Evolutionary conservation across 2,888 invertebrate genomes (phyloP), one percentile per base, ranked within the genome.

Genomic region (Ophion slaviceki): DNA sequence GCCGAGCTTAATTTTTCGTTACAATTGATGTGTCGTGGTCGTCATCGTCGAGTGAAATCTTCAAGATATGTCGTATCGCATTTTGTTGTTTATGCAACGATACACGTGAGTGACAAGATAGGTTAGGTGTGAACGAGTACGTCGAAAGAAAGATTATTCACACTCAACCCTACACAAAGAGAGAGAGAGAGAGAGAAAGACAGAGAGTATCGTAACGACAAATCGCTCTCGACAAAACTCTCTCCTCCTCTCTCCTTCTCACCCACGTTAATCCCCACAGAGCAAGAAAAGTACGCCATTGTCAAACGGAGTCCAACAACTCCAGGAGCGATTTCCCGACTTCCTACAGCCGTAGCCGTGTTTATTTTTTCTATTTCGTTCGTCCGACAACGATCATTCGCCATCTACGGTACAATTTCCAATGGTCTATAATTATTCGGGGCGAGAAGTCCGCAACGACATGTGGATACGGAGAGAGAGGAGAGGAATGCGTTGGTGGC

Each of bases 41-140:
- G 11, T 70, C 62, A 57, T 80, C 80, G 67, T 77, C 68, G 72
- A 83, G 62, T 70, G 77, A 78, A 86, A 80, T 83, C 83, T 86
- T 80, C 10, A 83, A 82, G 84, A 86, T 87, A 87, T 84, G 87
- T 88, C 88, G 88, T 88, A 88, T 88, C 84, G 85, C 80, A 47
- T 47, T 14, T 1, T 4, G 11, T 47, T 14, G 47, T 14, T 67
- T 10, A 2, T 10, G 45, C n/a, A 36, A 40, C 40, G 62, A 75
- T 66, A 76, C 47, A 53, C 47, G 47, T 14, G 11, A 14, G 47
- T 14, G 1, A 66, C 28, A 66, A 20, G 66, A 66, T 66, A 76
- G n/a, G 53, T 66, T 76, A 57, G 24, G 68, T 59, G 40, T 59
- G 40, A 32, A 32, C 32, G 32, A 62, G 77, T 40, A 11, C 36